Conservation (phyloP, 1,140 invertebrate genomes). For the Cyphomyrmex costatus region DNA sequence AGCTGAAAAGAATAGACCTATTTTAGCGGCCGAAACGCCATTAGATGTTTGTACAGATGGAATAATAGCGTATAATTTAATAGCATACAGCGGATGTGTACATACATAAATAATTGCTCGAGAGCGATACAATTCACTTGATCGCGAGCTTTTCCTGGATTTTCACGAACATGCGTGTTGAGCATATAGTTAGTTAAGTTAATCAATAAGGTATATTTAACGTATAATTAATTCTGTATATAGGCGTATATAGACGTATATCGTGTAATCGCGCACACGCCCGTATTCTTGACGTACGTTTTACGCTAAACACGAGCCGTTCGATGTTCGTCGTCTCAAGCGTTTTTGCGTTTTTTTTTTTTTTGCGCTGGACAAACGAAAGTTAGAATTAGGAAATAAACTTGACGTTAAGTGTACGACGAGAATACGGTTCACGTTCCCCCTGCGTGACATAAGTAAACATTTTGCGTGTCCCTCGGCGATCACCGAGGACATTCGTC, state of each 20-base stretch:
- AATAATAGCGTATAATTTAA: slow-evolving; percentile 19
- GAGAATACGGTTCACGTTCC: neutral
- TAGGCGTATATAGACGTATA: neutral
- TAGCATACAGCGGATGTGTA: slow-evolving; percentile 1
- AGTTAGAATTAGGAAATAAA: neutral
- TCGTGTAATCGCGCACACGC: neutral
- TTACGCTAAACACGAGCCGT: neutral
- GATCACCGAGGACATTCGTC: neutral
- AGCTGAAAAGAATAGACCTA: too few species aligned
- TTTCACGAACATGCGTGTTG: slow-evolving; percentile 26
- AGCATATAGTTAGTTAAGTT: slow-evolving; percentile 27
- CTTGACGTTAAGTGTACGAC: neutral
- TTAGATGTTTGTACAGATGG: slow-evolving; percentile 28
- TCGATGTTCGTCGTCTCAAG: neutral
- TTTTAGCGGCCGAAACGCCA: slow-evolving; percentile 3
- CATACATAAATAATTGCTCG: slow-evolving; percentile 4
- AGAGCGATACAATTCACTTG: slow-evolving; percentile 5
- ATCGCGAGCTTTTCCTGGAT: slow-evolving; percentile 24
- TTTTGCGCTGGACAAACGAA: neutral
- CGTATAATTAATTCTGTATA: slow-evolving; percentile 28
- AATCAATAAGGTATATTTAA: slow-evolving; percentile 31
- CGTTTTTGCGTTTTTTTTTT: neutral
- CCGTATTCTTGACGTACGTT: neutral
- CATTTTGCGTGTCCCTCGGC: neutral
- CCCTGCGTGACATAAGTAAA: slow-evolving; percentile 8